These are phyloP conservation scores for Philonicus albiceps DNA, from an alignment of 2,888 invertebrate species.

Conservation along the genomic window DNA sequence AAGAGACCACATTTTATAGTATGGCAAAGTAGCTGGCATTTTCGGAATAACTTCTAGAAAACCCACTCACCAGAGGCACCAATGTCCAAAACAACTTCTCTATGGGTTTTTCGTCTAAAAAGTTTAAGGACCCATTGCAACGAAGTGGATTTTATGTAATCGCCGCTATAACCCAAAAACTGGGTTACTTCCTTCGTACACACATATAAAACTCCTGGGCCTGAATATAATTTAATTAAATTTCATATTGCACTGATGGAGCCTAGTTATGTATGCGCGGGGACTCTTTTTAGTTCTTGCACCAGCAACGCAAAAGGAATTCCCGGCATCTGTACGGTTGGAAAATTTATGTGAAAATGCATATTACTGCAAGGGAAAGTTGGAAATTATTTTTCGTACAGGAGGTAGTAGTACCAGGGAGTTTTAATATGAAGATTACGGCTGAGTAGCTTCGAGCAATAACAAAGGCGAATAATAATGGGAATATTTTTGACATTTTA, in stretches of 20 bases:
- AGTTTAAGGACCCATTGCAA: neutral
- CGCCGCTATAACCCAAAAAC: neutral
- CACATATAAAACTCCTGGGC: neutral
- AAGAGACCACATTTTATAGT: neutral
- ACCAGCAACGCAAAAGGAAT: neutral
- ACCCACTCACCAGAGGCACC: neutral
- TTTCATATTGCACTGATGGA: conserved; percentile 24
- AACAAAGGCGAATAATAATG: neutral
- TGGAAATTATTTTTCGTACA: neutral
- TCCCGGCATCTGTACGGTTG: neutral
- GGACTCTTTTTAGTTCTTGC: neutral
- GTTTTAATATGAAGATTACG: neutral
- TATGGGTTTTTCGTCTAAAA: neutral
- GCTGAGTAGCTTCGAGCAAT: neutral
- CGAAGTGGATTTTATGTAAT: neutral
- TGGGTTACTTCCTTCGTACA: neutral
- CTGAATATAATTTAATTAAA: conserved; percentile 17
- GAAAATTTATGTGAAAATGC: conserved; percentile 18
- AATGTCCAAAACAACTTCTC: neutral
- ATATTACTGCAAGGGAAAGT: conserved; percentile 18
- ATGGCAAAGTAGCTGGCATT: neutral
- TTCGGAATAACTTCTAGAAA: neutral
- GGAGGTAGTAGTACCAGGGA: neutral
- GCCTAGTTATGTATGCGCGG: neutral
- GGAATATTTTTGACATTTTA: neutral